Percentiles rank a stretch among this genome's conserved stretches.
phyloP scores from a whole-genome alignment of 2,113 vertebrate genomes.

The Spermophilus dauricus region DNA sequence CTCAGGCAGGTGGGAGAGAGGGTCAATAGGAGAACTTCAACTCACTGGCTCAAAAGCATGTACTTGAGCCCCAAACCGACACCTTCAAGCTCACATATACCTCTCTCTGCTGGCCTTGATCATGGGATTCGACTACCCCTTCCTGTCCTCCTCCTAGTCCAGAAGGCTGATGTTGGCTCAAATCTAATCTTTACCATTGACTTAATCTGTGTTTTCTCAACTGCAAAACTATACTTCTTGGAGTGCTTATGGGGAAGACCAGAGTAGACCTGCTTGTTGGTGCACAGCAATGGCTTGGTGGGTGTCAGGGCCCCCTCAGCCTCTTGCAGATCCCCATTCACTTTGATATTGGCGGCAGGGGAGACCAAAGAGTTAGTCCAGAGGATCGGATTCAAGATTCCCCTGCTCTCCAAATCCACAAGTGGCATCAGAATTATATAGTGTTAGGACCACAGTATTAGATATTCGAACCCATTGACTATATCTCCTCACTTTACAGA shows the following conservation, averaged over 20 bases:
- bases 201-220: background rate
- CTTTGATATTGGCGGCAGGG: background rate
- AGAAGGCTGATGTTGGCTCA: background rate
- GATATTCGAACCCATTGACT: too few relatives aligned
- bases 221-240: background rate
- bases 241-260: fast-evolving
- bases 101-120: too few relatives aligned
- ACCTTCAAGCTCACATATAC: background rate
- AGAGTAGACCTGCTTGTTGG: background rate
- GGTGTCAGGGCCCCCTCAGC: background rate
- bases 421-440: background rate
- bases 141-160: background rate
- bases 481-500: background rate
- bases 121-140: fast-evolving
- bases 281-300: background rate
- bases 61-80: background rate
- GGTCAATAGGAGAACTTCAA: background rate
- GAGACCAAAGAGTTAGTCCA: background rate
- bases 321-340: background rate
- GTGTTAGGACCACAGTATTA: background rate
- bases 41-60: background rate
- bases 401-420: background rate
- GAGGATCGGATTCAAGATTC: background rate
- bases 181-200: background rate
- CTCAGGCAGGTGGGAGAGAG: background rate